Evolutionary conservation across 2,888 invertebrate genomes (phyloP).

Genomic region (Nyleta sp.): DNA sequence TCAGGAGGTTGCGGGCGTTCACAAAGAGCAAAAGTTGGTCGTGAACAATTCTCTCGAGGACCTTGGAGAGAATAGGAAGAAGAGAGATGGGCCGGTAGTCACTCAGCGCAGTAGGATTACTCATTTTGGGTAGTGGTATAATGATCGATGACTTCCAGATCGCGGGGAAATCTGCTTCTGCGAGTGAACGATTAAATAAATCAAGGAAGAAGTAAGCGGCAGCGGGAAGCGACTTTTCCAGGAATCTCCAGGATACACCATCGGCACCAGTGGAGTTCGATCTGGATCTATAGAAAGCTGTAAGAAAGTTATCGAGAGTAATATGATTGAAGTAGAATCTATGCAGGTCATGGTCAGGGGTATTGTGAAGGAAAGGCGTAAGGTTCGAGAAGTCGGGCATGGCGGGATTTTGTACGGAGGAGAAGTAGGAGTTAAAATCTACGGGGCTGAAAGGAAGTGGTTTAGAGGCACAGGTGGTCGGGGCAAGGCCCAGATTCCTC

Average conservation of each 20-base stretch:
- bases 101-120: not conserved
- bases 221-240: not conserved
- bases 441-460: not conserved
- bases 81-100: constrained; percentile 5
- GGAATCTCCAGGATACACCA: not conserved
- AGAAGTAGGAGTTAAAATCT: not conserved
- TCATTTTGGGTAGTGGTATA: not conserved
- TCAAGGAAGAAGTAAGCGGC: not conserved
- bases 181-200: not conserved
- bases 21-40: not conserved
- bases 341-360: not conserved
- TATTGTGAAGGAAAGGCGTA: not conserved
- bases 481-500: not conserved
- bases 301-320: not conserved
- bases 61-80: not conserved
- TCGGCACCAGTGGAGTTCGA: not conserved
- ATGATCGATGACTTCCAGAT: constrained; percentile 7
- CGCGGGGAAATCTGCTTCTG: not conserved
- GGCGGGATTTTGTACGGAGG: not conserved
- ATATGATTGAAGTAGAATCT: not conserved
- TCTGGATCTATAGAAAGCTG: not conserved
- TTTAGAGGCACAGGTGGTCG: not conserved
- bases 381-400: no score
- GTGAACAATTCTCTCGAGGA: constrained; percentile 7
- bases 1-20: not conserved